These are phyloP conservation scores for Penaeus indicus DNA, from an alignment of 1,140 invertebrate genomes.

Conservation along the genomic window DNA sequence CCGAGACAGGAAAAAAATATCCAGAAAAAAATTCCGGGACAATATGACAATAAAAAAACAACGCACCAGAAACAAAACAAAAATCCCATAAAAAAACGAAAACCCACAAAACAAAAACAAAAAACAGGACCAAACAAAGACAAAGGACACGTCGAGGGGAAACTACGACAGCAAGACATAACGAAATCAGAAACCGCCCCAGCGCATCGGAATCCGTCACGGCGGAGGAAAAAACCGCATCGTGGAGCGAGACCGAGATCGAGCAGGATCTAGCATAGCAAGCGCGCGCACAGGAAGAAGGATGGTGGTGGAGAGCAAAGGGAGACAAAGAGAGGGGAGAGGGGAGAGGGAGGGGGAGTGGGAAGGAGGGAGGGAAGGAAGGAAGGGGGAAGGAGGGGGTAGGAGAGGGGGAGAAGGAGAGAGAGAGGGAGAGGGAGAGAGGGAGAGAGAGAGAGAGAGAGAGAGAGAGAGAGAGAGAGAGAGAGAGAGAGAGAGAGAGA, in stretches of 20 bases:
- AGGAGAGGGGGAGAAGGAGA: background rate
- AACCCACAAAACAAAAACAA: too few relatives aligned
- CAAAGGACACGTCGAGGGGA: too few relatives aligned
- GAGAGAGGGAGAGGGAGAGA: background rate
- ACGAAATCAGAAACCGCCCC: too few relatives aligned
- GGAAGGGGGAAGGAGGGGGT: background rate
- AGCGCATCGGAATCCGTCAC: too few relatives aligned
- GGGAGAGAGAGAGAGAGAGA: background rate
- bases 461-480: background rate
- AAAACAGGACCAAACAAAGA: too few relatives aligned
- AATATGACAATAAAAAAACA: too few relatives aligned
- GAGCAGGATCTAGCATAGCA: background rate
- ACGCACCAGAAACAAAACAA: too few relatives aligned
- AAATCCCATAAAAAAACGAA: too few relatives aligned
- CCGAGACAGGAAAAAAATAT: too few relatives aligned
- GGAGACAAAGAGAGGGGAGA: conserved; percentile 11
- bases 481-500: conserved; percentile 15
- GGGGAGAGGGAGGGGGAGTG: conserved; percentile 18
- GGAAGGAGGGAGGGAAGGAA: background rate
- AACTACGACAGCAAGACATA: too few relatives aligned
- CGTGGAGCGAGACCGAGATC: background rate
- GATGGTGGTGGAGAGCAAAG: background rate
- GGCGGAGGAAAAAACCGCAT: background rate
- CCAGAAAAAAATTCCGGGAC: too few relatives aligned
- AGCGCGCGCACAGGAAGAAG: background rate